Percentiles rank a stretch among this genome's conserved stretches.
These are phyloP conservation scores for Digitonthophagus gazella DNA, from an alignment of 2,888 invertebrate genomes.

Conservation along the genomic window DNA sequence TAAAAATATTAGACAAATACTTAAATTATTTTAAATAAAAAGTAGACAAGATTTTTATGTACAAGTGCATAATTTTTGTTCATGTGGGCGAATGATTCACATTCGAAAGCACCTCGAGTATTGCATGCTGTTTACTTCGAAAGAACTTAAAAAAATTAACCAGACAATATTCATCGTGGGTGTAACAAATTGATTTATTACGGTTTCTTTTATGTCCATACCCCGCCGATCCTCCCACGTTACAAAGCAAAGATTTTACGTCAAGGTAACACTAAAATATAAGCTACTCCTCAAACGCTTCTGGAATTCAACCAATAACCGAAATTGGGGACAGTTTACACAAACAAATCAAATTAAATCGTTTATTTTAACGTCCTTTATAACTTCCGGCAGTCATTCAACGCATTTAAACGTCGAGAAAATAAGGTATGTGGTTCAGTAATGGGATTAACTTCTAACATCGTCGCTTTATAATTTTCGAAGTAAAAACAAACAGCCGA, in stretches of 20 bases:
- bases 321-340: not conserved
- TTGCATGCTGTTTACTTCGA: not conserved
- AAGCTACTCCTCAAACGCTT: not conserved
- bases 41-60: too few species aligned
- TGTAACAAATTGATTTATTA: not conserved
- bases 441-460: not conserved
- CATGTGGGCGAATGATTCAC: not conserved
- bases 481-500: not conserved
- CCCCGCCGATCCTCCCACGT: not conserved
- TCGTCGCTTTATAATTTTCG: not conserved
- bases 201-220: too few species aligned
- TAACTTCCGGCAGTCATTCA: not conserved
- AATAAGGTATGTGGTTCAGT: not conserved
- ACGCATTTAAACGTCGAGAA: not conserved
- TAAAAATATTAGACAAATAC: too few species aligned
- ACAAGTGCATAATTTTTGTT: not conserved
- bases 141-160: not conserved
- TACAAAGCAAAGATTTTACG: not conserved
- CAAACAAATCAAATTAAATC: not conserved
- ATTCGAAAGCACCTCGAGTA: not conserved
- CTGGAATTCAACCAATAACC: not conserved
- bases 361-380: not conserved
- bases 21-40: too few species aligned
- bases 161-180: not conserved
- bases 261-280: too few species aligned